Evolutionary conservation across 2,888 invertebrate species (phyloP).

Genomic region (Nomada ferruginata): DNA sequence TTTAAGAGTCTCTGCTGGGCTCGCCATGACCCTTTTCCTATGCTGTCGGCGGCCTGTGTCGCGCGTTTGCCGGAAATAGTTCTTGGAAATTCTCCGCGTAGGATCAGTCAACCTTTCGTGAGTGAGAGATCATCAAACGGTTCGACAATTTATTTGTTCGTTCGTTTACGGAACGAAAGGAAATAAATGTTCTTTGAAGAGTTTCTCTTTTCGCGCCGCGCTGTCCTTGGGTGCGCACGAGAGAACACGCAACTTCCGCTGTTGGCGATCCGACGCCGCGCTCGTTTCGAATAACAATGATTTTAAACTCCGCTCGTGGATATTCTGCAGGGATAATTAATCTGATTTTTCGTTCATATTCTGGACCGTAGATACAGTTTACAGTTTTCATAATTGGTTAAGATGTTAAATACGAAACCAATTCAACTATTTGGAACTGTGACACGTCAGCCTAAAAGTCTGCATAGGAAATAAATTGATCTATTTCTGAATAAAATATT

Average conservation of each 20-base stretch:
- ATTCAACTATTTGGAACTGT: no score
- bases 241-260: conserved; percentile 22
- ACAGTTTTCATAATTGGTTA: not conserved
- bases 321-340: not conserved
- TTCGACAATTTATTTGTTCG: conserved; percentile 48
- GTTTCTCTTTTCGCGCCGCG: conserved; percentile 23
- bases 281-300: conserved; percentile 29
- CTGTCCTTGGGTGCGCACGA: not conserved
- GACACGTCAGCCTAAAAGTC: no score
- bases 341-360: not conserved
- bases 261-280: not conserved
- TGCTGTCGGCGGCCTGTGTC: not conserved
- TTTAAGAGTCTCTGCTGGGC: not conserved
- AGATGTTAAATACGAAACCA: not conserved
- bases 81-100: conserved; percentile 24
- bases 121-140: conserved; percentile 33
- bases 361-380: not conserved
- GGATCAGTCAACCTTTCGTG: not conserved
- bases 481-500: no score
- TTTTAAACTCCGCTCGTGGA: not conserved
- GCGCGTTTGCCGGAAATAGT: conserved; percentile 19
- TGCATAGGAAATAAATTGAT: no score
- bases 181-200: conserved; percentile 59
- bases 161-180: conserved; percentile 1
- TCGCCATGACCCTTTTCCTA: not conserved